A percentile compares a stretch with the other conserved stretches of the same genome.
phyloP scores from a whole-genome alignment of 2,113 vertebrate genomes.

The Chamaetylas fuelleborni region DNA sequence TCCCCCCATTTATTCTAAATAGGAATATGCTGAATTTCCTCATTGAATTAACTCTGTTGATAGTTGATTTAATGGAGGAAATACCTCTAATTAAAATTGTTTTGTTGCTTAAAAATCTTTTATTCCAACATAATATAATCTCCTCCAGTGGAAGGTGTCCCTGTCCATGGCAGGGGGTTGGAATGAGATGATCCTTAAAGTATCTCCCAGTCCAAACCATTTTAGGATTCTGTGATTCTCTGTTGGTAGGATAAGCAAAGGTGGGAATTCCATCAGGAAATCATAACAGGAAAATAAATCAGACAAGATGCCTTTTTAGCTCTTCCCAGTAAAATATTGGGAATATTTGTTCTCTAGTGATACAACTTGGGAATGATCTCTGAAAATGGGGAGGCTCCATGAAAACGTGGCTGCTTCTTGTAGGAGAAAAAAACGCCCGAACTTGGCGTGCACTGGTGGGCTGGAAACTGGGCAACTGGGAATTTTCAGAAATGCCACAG shows the following conservation, averaged over 20 bases:
- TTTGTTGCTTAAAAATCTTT: background rate
- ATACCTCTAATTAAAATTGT: background rate
- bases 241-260: background rate
- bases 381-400: too few species aligned
- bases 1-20: background rate
- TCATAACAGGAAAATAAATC: background rate
- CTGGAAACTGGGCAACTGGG: rapidly evolving
- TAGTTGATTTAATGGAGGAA: background rate
- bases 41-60: background rate
- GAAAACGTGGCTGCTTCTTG: background rate
- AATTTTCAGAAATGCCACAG: rapidly evolving
- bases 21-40: background rate
- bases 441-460: rapidly evolving
- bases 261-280: background rate
- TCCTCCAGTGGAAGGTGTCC: background rate
- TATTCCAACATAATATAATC: background rate
- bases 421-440: too few species aligned
- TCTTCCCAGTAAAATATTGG: background rate
- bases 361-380: too few species aligned
- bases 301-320: background rate
- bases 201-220: rapidly evolving
- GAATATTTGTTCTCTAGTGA: background rate
- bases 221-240: background rate
- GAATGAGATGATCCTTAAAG: background rate
- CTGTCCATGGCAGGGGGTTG: background rate